Evolutionary conservation across 2,797 vertebrate genomes (phyloP), one percentile per base, ranked within the genome.

Genomic region (Acanthurus lineatus): DNA sequence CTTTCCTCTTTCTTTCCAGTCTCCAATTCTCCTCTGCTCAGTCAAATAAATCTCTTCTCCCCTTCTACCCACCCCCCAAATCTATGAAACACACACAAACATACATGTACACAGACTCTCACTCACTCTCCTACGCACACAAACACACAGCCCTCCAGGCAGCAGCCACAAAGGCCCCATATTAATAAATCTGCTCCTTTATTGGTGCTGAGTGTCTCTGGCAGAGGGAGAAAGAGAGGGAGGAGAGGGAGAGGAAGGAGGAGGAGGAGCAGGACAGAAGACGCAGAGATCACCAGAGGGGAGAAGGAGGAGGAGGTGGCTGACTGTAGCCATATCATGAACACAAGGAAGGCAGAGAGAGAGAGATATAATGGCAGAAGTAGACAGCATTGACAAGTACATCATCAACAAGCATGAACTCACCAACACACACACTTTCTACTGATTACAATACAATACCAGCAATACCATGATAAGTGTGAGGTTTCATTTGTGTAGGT

Each of bases 181-280:
- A 94, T 93, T 95, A 95, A 95, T 96, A 96, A 96, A 96, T 96
- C 94, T 95, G 92, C 88, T 93, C 90, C 93, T 96, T 96, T 96
- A 96, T 95, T 96, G 95, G 94, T 94, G 95, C 93, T 92, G 93
- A 94, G 93, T 92, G 93, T 93, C 91, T 93, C 84, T 93, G 90
- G 94, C 82, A 84, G 87, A 82, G 87, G 81, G 83, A 83, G 77
- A 79, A 57, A 86, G 84, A 75, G 67, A 52, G 78, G 49, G 77
- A 78, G 73, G 70, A 87, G 60, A 73, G 73, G 74, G 63, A 65
- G 82, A 76, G 73, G 72, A 63, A 58, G 57, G 76, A 81, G 75
- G 61, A 73, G 60, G 77, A 81, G 85, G 83, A 82, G 84, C 57
- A 69, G 86, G 83, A 84, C 63, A 79, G 79, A 82, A 84, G 86